Evolutionary conservation across 1,140 invertebrate genomes (phyloP).

Genomic region (Samia ricini): DNA sequence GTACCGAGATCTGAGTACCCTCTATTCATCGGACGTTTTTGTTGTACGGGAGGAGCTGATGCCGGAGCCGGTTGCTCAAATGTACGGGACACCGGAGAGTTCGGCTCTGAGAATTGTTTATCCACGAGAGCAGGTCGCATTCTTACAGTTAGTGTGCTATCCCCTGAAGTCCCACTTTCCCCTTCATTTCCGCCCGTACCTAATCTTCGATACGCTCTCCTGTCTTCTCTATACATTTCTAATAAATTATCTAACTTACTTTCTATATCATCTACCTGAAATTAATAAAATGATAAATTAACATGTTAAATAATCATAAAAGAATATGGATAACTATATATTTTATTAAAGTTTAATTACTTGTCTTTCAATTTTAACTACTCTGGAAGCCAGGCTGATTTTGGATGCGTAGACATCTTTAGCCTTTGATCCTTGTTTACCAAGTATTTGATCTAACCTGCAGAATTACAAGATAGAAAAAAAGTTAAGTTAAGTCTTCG

Average conservation of each 20-base stretch:
- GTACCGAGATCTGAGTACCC: conserved; percentile 89
- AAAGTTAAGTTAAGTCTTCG: background rate
- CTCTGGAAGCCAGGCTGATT: conserved; percentile 93
- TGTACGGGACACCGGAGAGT: conserved; percentile 79
- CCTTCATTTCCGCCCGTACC: conserved; percentile 46
- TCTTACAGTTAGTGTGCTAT: conserved; percentile 31
- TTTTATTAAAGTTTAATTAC: conserved; percentile 75
- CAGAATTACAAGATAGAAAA: conserved; percentile 1
- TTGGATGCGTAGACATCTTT: conserved; percentile 97
- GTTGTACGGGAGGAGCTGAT: conserved; percentile 48
- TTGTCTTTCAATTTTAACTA: conserved; percentile 97
- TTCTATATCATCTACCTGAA: conserved; percentile 95
- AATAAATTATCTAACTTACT: conserved; percentile 95
- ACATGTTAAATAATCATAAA: background rate
- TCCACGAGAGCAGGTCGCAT: conserved; percentile 83
- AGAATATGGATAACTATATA: background rate
- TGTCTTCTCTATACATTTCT: conserved; percentile 95
- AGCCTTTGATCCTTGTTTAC: conserved; percentile 94
- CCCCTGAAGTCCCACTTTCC: conserved; percentile 39
- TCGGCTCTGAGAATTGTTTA: conserved; percentile 88
- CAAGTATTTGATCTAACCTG: conserved; percentile 96
- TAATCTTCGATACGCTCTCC: conserved; percentile 80
- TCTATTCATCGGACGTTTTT: conserved; percentile 82
- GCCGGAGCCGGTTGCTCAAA: conserved; percentile 49
- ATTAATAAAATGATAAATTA: conserved; percentile 17